Evolutionary conservation across 2,888 invertebrate genomes (phyloP), one percentile per base, ranked within the genome.

Genomic region (Hirtodrosophila cameraria): DNA sequence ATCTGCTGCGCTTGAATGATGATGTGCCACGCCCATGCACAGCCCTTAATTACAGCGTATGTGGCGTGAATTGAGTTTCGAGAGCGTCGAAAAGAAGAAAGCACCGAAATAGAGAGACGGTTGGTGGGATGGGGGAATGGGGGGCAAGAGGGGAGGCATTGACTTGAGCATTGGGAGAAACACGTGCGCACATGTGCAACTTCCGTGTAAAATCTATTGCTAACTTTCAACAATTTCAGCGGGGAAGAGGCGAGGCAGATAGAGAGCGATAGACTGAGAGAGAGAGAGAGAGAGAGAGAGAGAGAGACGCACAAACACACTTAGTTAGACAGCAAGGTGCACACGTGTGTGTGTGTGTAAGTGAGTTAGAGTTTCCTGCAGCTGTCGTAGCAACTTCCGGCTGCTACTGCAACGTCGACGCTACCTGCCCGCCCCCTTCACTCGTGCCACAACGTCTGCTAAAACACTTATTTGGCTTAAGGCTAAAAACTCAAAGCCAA

Each of bases 101-200:
- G 25, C n/a, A 20, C 11, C 0, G 16, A 33, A 11, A 3, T 13
- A 30, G 33, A 20, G 35, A 20, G 9, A 25, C n/a, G 18, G 11
- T 11, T n/a, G 16, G 13, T 23, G 1, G 35, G 36, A 6, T 9
- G 16, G 9, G 15, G 16, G 31, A 5, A 18, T 15, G 28, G 58
- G 33, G 72, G 33, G 16, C 11, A 23, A n/a, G n/a, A n/a, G n/a
- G 31, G 11, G 23, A 23, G 28, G 38, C 38, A 27, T 25, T 23
- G 52, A 58, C 67, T 53, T 62, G 35, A 60, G 64, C 63, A 77
- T 67, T 60, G 48, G 53, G 12, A 49, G 54, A 72, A 82, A 82
- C 83, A 87, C 80, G 86, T 75, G 86, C 86, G 83, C 80, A 87
- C 86, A 87, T 87, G 86, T 88, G 88, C 87, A 87, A 88, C 88